Evolutionary conservation across 2,113 vertebrate species (phyloP), one percentile per base, ranked within the genome.

Genomic region (Pyrgilauda ruficollis): DNA sequence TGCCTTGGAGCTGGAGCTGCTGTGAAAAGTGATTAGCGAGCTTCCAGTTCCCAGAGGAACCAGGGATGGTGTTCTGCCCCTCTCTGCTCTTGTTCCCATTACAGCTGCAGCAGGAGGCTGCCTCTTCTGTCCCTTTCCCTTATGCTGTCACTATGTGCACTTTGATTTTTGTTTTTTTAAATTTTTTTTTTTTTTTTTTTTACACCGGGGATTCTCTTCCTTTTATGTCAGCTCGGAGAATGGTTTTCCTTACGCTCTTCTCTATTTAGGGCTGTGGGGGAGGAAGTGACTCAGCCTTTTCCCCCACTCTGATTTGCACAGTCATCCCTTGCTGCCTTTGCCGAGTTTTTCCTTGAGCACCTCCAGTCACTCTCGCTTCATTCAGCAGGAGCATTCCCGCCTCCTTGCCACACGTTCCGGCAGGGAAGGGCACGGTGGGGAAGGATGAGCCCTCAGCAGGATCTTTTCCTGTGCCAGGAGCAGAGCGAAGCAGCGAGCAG

Each of bases 241-340:
- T 47, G 78, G 33, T 84, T 92, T 88, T 87, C 64, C 72, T 93
- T 95, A 87, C 12, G 4, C 50, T 81, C 7, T 46, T 68, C 88
- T 84, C 89, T 95, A 37, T 96, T 96, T 92, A 67, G 41, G 75
- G 85, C 68, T 93, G 37, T 75, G 95, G 93, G 79, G 93, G 92
- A 90, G 96, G 93, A 88, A 93, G 79, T 96, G 93, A 97, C 64
- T 96, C 94, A 94, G 83, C 92, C 76, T 94, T 93, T 94, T 31
- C 53, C 81, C 52, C 53, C 41, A 23, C 83, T 89, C 55, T 24
- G 66, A 23, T 83, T 88, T 90, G 87, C 93, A 53, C 47, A 27
- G 72, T 96, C 93, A 95, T 93, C 58, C 56, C 52, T 77, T 28
- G 23, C 87, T 56, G 66, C 21, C 37, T 87, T 76, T 69, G 26